A percentile compares a stretch with the other conserved stretches of the same genome.
Evolutionary conservation across 2,113 vertebrate genomes (phyloP).

Genomic region (Piprites chloris): DNA sequence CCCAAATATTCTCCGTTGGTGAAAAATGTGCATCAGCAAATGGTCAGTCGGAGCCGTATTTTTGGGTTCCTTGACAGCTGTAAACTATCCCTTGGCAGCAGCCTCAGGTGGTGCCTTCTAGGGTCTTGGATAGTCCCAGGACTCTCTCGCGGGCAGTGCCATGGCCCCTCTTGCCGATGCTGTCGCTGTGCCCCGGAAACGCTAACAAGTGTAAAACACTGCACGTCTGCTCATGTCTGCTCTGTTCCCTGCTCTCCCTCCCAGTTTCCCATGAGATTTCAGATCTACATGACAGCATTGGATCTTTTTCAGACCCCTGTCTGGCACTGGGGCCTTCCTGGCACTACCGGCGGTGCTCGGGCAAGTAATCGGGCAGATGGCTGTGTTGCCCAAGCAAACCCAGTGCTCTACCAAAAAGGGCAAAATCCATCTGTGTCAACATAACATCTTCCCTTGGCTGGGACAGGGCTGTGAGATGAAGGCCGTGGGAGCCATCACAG

Average conservation of each 20-base stretch:
- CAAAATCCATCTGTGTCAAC: conserved; percentile 46
- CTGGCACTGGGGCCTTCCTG: neutral
- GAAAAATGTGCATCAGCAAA: neutral
- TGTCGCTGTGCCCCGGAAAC: neutral
- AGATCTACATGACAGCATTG: neutral
- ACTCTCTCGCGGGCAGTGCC: neutral
- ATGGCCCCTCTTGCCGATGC: neutral
- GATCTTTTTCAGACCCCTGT: neutral
- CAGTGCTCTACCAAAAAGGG: conserved; percentile 12
- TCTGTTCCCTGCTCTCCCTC: neutral
- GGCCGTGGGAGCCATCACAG: neutral
- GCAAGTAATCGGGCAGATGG: neutral
- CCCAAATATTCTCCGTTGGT: neutral
- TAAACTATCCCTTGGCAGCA: neutral
- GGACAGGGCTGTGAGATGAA: neutral
- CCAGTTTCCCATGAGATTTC: neutral
- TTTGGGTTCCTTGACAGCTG: neutral
- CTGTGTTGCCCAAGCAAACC: conserved; percentile 39
- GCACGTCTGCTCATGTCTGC: neutral
- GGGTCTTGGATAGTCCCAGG: neutral
- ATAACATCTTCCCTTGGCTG: neutral
- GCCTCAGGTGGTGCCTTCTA: neutral
- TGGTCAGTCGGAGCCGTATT: neutral
- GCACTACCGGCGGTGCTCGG: neutral
- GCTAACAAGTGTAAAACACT: neutral